Base-by-base conservation (phyloP, 2,888 invertebrate genomes). In the Podotricha telesiphe region DNA sequence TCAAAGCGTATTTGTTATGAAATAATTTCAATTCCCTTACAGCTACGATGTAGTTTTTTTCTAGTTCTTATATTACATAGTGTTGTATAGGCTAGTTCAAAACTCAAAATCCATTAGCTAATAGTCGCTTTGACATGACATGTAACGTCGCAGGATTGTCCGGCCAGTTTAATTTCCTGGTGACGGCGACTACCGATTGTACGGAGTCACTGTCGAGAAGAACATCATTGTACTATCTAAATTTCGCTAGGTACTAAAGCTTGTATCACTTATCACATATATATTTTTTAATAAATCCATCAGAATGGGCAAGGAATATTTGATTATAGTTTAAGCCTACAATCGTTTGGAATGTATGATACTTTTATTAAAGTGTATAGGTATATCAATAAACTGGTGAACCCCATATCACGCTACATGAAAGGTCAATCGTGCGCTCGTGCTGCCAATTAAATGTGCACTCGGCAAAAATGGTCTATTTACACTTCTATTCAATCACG, bases 111-210 rank as follows among this genome's bases (percentile, higher is more conserved):
- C 81, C 79, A 80, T 77, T 77, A 75, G 80, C 80, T 79, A 83
- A 82, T 81, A 79, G 81, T 80, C 75, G 74, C 79, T 88, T 83
- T 88, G 87, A 86, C 88, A 80, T 80, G 85, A 81, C 79, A 80
- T 80, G 80, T 74, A 74, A 75, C 75, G 67, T 79, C 79, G 76
- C 78, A 77, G 78, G 73, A 76, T 79, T 81, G 83, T 82, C 83
- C 84, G 79, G 68, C 77, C 81, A 82, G 85, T 87, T 91, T 89
- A 91, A 91, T 91, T 91, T 91, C 91, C 91, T 89, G 88, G 79
- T 79, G 86, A 83, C 86, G 89, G 81, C 85, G 85, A 82, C 81
- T 76, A 74, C 78, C 80, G 84, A 86, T 86, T 87, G 85, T 84
- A 75, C 78, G n/a, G 6, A 70, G 71, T 77, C 73, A 76, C 65